Conservation (phyloP, 1,140 invertebrate species). For the Mactra quadrangularis region DNA sequence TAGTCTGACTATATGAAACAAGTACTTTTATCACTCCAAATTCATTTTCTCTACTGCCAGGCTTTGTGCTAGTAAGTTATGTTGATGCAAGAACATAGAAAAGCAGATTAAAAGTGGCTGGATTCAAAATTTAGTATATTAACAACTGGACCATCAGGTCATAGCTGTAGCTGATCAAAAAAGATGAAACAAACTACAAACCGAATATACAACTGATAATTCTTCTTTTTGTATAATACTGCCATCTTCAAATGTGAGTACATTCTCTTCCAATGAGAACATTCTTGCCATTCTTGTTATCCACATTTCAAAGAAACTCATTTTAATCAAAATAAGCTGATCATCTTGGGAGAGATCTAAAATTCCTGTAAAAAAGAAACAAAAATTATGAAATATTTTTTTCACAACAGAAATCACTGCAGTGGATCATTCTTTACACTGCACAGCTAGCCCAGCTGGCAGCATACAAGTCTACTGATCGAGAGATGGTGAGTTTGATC, state of each 20-base stretch:
- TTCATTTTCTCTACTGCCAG: too few relatives aligned
- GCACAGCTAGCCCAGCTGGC: not conserved
- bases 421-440: not conserved
- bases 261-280: slow-evolving; percentile 88
- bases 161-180: too few relatives aligned
- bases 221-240: slow-evolving; percentile 93
- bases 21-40: too few relatives aligned
- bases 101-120: too few relatives aligned
- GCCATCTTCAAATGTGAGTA: slow-evolving; percentile 96
- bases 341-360: slow-evolving; percentile 99
- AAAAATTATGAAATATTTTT: too few relatives aligned
- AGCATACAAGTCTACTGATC: too few relatives aligned
- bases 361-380: slow-evolving; percentile 89
- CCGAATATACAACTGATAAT: slow-evolving; percentile 96
- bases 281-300: slow-evolving; percentile 93
- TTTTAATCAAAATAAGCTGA: slow-evolving; percentile 98
- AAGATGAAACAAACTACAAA: too few relatives aligned
- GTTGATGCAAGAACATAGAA: too few relatives aligned
- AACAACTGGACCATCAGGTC: too few relatives aligned
- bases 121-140: too few relatives aligned
- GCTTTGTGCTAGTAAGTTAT: too few relatives aligned
- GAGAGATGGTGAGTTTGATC: slow-evolving; percentile 8
- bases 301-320: slow-evolving; percentile 99
- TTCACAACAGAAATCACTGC: not conserved
- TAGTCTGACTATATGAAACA: too few relatives aligned